Evolutionary conservation across 2,888 invertebrate species (phyloP).

Genomic region (Theodoxus fluviatilis): DNA sequence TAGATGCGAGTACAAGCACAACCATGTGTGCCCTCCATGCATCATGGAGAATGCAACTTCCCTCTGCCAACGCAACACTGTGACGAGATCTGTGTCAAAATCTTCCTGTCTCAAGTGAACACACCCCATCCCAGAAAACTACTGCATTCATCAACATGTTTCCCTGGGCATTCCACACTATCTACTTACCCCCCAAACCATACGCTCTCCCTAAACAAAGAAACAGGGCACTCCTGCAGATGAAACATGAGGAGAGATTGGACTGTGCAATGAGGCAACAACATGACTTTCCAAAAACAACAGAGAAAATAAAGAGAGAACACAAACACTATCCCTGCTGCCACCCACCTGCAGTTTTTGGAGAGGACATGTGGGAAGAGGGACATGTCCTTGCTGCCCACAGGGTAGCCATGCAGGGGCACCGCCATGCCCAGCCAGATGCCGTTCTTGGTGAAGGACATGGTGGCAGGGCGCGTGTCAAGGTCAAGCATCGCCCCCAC

Average conservation of each 20-base stretch:
- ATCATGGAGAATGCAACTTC: too few relatives aligned
- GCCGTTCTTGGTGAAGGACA: slow-evolving; percentile 87
- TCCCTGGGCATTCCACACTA: too few relatives aligned
- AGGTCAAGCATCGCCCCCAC: slow-evolving; percentile 77
- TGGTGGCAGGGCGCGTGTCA: slow-evolving; percentile 75
- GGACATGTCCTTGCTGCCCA: slow-evolving; percentile 71
- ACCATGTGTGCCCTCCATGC: too few relatives aligned
- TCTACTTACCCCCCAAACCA: neutral
- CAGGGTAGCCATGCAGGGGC: slow-evolving; percentile 73
- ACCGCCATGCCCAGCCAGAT: slow-evolving; percentile 78
- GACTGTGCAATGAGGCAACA: neutral
- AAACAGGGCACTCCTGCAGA: too few relatives aligned
- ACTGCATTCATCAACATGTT: too few relatives aligned
- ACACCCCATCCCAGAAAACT: too few relatives aligned
- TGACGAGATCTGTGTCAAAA: too few relatives aligned
- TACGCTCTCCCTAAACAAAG: neutral
- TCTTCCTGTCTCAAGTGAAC: too few relatives aligned
- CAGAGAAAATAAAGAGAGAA: neutral
- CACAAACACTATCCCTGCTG: neutral
- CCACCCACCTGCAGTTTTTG: slow-evolving; percentile 75
- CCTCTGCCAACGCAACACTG: too few relatives aligned
- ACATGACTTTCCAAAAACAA: neutral
- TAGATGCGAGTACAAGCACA: too few relatives aligned
- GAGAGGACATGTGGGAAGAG: slow-evolving; percentile 89
- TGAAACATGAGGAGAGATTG: neutral